These are phyloP conservation scores for Myiotriccus ornatus DNA, from an alignment of 2,797 vertebrate species.

Conservation along the genomic window DNA sequence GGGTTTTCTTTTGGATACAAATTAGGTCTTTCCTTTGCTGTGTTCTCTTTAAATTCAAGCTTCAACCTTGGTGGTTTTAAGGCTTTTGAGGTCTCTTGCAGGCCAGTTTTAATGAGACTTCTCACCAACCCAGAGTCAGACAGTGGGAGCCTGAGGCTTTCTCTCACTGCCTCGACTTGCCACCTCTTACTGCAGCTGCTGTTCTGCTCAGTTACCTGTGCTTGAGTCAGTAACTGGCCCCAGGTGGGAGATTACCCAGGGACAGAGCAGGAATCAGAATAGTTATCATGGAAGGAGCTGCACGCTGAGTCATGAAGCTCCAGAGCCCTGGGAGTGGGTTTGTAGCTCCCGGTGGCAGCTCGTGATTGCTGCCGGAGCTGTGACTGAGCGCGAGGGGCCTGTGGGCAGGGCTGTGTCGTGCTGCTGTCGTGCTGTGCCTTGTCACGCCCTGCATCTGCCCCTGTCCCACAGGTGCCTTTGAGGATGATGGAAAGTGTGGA, in stretches of 20 bases:
- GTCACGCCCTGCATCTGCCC: not conserved
- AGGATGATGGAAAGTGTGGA: constrained; percentile 96
- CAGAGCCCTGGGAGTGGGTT: not conserved
- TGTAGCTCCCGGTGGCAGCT: not conserved
- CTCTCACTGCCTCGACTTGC: not conserved
- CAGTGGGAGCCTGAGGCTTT: not conserved
- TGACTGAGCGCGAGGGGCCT: not conserved
- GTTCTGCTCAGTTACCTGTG: not conserved
- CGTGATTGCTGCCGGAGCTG: not conserved
- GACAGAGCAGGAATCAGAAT: not conserved
- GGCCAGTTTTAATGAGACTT: not conserved
- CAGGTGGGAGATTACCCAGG: not conserved
- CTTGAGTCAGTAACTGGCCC: not conserved
- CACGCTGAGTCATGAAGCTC: not conserved
- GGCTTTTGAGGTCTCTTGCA: not conserved
- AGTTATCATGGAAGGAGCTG: not conserved
- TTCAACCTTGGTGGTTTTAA: not conserved
- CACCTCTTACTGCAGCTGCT: not conserved
- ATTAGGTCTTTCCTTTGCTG: not conserved
- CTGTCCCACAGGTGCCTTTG: constrained; percentile 88
- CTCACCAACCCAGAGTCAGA: not conserved
- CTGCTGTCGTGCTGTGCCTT: not conserved
- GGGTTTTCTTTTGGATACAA: not conserved
- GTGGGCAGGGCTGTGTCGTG: not conserved
- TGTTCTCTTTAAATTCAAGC: not conserved